A percentile compares a stretch with the other conserved stretches of the same genome.
Conservation (phyloP, 2,888 invertebrate species). For the Pyrgus malvae region DNA sequence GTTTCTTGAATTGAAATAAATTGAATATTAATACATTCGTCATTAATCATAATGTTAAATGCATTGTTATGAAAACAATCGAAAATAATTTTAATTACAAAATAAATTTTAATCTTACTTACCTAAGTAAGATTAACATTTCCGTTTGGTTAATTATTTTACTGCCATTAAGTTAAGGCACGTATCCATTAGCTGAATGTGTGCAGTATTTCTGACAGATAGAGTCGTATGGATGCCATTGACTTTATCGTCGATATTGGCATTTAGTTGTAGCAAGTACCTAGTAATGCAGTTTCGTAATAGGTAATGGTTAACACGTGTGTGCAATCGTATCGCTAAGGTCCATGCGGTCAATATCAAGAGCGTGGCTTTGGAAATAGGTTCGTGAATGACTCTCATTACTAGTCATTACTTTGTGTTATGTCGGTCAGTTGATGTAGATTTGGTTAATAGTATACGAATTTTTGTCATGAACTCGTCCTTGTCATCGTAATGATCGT, state of each 20-base stretch:
- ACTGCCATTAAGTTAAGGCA: neutral
- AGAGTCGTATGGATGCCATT: constrained; percentile 2
- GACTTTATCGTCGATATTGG: neutral
- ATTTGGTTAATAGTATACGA: no score
- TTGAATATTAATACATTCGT: no score
- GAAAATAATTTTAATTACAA: no score
- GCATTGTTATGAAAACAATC: no score
- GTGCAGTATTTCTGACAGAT: neutral
- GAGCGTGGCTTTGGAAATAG: constrained; percentile 16
- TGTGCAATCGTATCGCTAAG: constrained; percentile 11
- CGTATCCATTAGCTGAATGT: neutral
- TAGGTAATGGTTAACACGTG: constrained; percentile 10
- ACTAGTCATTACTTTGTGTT: neutral
- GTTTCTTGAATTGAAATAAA: no score
- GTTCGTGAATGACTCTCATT: constrained; percentile 48
- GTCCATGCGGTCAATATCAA: constrained; percentile 15
- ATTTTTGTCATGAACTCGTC: no score
- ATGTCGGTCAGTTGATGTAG: no score
- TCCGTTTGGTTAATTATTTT: neutral
- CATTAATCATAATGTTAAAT: no score
- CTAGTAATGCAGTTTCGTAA: constrained; percentile 15
- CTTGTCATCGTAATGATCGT: no score
- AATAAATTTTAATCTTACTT: no score
- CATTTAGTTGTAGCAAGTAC: neutral
- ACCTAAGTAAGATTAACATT: no score